These are phyloP conservation scores for Drosophila austrosaltans DNA, from an alignment of 2,888 invertebrate genomes.

Conservation along the genomic window DNA sequence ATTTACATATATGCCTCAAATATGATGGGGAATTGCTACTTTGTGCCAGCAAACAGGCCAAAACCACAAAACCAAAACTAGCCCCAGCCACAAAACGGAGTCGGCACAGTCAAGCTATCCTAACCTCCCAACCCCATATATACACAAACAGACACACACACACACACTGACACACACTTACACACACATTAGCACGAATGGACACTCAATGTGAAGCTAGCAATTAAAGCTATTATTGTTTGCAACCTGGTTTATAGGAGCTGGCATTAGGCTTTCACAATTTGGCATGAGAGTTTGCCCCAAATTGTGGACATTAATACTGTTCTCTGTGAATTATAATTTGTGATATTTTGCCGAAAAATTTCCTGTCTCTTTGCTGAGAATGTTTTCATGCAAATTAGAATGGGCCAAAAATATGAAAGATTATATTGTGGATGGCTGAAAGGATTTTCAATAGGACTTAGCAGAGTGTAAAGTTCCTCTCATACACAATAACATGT, in stretches of 20 bases:
- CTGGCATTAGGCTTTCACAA: slow-evolving; percentile 53
- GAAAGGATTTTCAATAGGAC: slow-evolving; percentile 1
- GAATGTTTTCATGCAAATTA: not conserved
- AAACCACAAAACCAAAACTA: slow-evolving; percentile 44
- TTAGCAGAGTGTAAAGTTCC: not conserved
- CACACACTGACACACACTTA: not conserved
- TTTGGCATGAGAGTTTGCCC: slow-evolving; percentile 53
- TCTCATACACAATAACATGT: not conserved
- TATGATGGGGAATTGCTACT: slow-evolving; percentile 62
- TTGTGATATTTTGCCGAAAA: slow-evolving; percentile 19
- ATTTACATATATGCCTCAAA: slow-evolving; percentile 43
- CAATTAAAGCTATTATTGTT: slow-evolving; percentile 72
- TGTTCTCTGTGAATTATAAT: slow-evolving; percentile 2
- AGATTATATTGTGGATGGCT: not conserved
- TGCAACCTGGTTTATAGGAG: slow-evolving; percentile 35
- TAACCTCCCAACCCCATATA: not conserved
- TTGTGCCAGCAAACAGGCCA: slow-evolving; percentile 37
- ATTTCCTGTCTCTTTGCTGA: not conserved
- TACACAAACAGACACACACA: not conserved
- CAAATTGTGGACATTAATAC: slow-evolving; percentile 8
- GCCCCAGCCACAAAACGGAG: slow-evolving; percentile 2
- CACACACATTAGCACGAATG: slow-evolving; percentile 1
- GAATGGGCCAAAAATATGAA: not conserved
- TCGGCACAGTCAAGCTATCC: too few relatives aligned
- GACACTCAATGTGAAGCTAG: slow-evolving; percentile 58